Percentiles rank a stretch among this genome's conserved stretches.
Conservation (phyloP, 2,113 vertebrate species). For the Triplophysa tibetana region DNA sequence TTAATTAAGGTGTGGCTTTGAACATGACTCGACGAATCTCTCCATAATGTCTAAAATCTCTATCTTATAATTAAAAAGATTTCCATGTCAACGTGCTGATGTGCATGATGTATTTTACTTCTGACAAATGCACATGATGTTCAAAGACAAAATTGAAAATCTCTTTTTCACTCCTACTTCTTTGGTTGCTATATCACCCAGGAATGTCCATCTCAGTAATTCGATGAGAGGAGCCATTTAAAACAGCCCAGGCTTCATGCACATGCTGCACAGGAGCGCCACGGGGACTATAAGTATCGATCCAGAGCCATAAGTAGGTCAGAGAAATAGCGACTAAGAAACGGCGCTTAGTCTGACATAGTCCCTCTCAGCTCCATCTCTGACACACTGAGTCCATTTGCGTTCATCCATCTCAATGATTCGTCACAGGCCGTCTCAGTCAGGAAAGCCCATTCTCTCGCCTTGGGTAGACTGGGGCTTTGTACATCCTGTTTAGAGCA, state of each 20-base stretch:
- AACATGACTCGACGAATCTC: too few species aligned
- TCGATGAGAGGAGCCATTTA: conserved; percentile 49
- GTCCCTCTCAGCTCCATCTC: conserved; percentile 17
- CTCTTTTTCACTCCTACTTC: not conserved
- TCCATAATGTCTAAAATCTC: too few species aligned
- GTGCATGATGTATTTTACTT: not conserved
- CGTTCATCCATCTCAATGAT: conserved; percentile 39
- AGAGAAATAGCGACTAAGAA: conserved; percentile 34
- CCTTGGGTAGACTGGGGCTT: not conserved
- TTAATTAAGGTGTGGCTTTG: too few species aligned
- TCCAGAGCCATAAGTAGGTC: conserved; percentile 53
- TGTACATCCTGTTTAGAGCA: conserved; percentile 25
- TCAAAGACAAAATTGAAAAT: not conserved
- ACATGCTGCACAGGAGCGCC: conserved; percentile 43
- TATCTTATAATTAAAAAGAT: too few species aligned
- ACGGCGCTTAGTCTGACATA: conserved; percentile 30
- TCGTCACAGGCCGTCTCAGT: conserved; percentile 16
- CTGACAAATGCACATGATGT: conserved; percentile 12
- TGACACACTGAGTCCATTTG: conserved; percentile 30
- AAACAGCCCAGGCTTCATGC: conserved; percentile 39
- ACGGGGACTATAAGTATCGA: conserved; percentile 48
- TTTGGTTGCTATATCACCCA: conserved; percentile 26
- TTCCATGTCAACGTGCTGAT: not conserved
- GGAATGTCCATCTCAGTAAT: conserved; percentile 51
- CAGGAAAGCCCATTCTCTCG: conserved; percentile 16